A percentile compares a stretch with the other conserved stretches of the same genome.
These are phyloP conservation scores for Phycodurus eques DNA, from an alignment of 2,113 vertebrate species.

Conservation along the genomic window DNA sequence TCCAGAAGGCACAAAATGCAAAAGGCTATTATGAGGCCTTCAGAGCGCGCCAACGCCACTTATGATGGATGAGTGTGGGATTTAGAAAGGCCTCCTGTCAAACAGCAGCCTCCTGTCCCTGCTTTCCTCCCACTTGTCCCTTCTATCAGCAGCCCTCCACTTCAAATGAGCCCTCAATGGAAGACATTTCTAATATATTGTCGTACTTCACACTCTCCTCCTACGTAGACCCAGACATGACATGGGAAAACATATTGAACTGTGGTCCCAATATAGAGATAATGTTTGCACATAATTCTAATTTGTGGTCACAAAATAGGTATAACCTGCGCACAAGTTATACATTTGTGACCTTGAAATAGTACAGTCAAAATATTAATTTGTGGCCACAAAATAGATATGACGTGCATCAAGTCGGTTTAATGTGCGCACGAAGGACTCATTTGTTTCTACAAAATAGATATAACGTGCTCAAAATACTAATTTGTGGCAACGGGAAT, in stretches of 20 bases:
- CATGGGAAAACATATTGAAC: too few relatives aligned
- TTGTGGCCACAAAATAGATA: too few relatives aligned
- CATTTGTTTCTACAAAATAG: too few relatives aligned
- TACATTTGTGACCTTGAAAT: background rate
- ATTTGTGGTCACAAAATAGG: constrained; percentile 63
- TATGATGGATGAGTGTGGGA: constrained; percentile 73
- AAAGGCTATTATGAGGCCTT: constrained; percentile 70
- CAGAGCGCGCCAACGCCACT: constrained; percentile 58
- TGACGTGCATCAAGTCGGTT: too few relatives aligned
- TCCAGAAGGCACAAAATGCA: constrained; percentile 69
- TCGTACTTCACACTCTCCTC: constrained; percentile 41
- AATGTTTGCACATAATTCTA: background rate
- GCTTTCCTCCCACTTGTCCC: constrained; percentile 69
- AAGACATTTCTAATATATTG: constrained; percentile 78
- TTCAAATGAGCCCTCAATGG: constrained; percentile 69
- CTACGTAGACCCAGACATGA: background rate
- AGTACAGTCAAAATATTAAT: too few relatives aligned
- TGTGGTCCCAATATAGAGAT: too few relatives aligned
- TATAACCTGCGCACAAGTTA: background rate
- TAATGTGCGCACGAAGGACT: too few relatives aligned
- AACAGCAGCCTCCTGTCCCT: constrained; percentile 47
- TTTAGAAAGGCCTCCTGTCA: constrained; percentile 69
- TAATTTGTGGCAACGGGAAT: too few relatives aligned
- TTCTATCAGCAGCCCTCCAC: constrained; percentile 70
- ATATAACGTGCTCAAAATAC: too few relatives aligned